Evolutionary conservation across 2,888 invertebrate genomes (phyloP).

Genomic region (Latheticus oryzae): DNA sequence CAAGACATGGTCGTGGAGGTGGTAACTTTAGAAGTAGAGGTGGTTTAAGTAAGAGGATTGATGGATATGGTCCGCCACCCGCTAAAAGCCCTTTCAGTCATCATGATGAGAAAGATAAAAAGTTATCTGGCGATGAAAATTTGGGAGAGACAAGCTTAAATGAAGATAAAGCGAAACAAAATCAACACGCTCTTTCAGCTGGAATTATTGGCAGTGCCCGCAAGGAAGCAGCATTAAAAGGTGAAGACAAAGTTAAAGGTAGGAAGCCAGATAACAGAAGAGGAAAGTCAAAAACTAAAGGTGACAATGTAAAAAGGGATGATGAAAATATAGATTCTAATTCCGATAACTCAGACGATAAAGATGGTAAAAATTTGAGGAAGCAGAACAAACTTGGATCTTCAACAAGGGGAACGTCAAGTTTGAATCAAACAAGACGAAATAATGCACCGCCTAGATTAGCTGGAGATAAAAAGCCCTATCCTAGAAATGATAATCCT

Average conservation of each 20-base stretch:
- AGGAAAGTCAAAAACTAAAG: conserved; percentile 60
- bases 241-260: conserved; percentile 45
- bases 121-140: conserved; percentile 51
- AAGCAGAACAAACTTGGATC: conserved; percentile 38
- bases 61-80: conserved; percentile 84
- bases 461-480: conserved; percentile 54
- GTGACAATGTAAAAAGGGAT: conserved; percentile 56
- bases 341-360: conserved; percentile 82
- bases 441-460: conserved; percentile 54
- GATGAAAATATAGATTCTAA: conserved; percentile 78
- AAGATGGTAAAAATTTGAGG: conserved; percentile 66
- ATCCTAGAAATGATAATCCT: conserved; percentile 44
- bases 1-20: conserved; percentile 83
- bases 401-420: conserved; percentile 52
- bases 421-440: conserved; percentile 51
- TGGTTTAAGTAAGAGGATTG: conserved; percentile 72
- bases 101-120: conserved; percentile 62
- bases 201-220: conserved; percentile 69
- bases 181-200: conserved; percentile 75
- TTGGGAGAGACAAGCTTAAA: conserved; percentile 50
- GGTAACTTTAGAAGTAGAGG: conserved; percentile 60
- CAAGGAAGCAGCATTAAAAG: conserved; percentile 42
- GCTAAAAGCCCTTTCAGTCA: conserved; percentile 80
- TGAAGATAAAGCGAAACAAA: conserved; percentile 76
- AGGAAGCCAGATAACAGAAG: conserved; percentile 60